Base-by-base conservation (phyloP, 1,140 invertebrate species). In the Pentalonia nigronervosa region DNA sequence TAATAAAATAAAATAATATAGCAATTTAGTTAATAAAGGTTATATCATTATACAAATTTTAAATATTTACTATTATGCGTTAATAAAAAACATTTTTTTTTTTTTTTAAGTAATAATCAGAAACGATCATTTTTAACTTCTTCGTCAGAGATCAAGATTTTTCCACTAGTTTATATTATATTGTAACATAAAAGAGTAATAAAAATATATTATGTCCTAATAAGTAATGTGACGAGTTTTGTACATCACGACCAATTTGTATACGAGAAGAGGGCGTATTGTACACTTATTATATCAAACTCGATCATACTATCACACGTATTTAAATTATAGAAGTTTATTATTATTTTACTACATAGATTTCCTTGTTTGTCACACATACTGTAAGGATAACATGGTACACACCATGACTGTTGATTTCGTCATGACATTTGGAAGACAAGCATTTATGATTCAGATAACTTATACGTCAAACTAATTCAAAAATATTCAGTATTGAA, bases 101-200 rank as follows among this genome's bases (percentile, higher is more conserved):
- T n/a, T 67, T 14, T n/a, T n/a, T 67, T 11, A 67, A 17, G 4
- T 76, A 76, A 76, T 76, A 76, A 76, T n/a, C 14, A 7, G 30
- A 76, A 76, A 76, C n/a, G 30, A 76, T n/a, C 17, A n/a, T 34
- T n/a, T n/a, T n/a, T 17, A 76, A 76, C n/a, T n/a, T 76, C 23
- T 76, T 14, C 14, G 17, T 76, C 30, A 17, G n/a, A 76, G 14
- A 67, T 67, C 30, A 67, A 14, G n/a, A n/a, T 67, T 60, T 67
- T 30, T 67, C n/a, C 4, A 17, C 14, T 11, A n/a, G 60, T 67
- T 30, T 67, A 17, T n/a, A n/a, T n/a, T 60, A 60, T 60, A 60
- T 67, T 67, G 60, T 67, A n/a, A 76, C n/a, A 76, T 76, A 76
- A 76, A 76, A 14, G 60, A 76, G 60, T 76, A 76, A 76, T 76